These are phyloP conservation scores for Wiebesia pumilae DNA, from an alignment of 1,140 invertebrate genomes.

Conservation along the genomic window DNA sequence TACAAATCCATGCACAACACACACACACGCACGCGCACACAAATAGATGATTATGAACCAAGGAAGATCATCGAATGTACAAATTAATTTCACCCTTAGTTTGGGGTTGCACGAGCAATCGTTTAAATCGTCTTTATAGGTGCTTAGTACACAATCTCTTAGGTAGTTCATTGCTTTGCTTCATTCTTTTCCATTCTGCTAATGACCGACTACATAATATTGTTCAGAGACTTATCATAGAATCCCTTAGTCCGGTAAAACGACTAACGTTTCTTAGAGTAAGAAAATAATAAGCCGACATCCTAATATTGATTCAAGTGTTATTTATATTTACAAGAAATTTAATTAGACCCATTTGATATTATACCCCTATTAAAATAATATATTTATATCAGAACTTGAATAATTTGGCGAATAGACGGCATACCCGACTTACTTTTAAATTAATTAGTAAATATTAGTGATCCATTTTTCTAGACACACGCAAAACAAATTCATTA, in stretches of 20 bases:
- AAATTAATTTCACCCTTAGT: conserved; percentile 33
- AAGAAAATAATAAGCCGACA: no score
- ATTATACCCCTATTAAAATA: no score
- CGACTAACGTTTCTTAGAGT: not conserved
- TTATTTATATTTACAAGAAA: no score
- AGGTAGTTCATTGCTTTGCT: not conserved
- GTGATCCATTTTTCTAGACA: no score
- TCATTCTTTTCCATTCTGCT: not conserved
- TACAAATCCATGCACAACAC: not conserved
- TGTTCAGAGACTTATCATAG: not conserved
- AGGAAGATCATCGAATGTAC: conserved; percentile 16
- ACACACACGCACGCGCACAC: not conserved
- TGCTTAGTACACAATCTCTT: conserved; percentile 17
- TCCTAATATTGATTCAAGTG: no score
- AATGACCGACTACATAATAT: not conserved
- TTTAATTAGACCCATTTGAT: no score
- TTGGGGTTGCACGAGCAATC: conserved; percentile 7
- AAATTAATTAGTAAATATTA: no score
- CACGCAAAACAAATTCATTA: no score
- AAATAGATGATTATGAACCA: conserved; percentile 56
- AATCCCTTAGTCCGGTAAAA: not conserved
- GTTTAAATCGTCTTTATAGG: conserved; percentile 13
- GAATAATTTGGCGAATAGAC: no score
- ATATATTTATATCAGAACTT: no score
- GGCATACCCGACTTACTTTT: no score